phyloP scores from a whole-genome alignment of 2,888 invertebrate species.

The Xestoiulus laeticollis region DNA sequence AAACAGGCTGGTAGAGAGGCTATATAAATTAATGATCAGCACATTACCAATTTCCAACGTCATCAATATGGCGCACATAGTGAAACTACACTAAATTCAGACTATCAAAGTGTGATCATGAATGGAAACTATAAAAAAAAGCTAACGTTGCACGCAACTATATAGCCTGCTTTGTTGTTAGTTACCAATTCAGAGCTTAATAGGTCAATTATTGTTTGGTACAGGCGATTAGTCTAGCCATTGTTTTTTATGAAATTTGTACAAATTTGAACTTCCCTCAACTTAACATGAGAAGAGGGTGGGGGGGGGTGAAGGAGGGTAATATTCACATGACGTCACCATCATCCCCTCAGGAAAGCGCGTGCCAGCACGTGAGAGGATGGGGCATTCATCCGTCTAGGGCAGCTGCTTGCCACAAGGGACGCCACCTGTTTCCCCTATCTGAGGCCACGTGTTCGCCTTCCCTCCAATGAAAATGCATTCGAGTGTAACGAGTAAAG shows the following conservation, averaged over 20 bases:
- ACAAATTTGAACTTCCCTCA: not conserved
- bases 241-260: not conserved
- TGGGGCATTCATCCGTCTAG: not conserved
- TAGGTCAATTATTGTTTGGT: too few relatives aligned
- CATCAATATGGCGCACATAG: too few relatives aligned
- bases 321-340: not conserved
- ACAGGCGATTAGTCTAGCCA: not conserved
- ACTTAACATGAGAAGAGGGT: too few relatives aligned
- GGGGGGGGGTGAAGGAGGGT: not conserved
- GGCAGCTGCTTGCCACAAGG: conserved; percentile 14
- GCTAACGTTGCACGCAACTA: too few relatives aligned
- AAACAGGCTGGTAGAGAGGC: too few relatives aligned
- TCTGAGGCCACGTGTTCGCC: not conserved
- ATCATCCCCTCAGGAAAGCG: not conserved
- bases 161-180: too few relatives aligned
- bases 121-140: too few relatives aligned
- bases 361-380: conserved; percentile 30
- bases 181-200: too few relatives aligned
- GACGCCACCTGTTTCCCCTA: conserved; percentile 35
- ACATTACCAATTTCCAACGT: too few relatives aligned
- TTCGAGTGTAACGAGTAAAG: not conserved
- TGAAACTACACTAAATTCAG: too few relatives aligned
- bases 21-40: too few relatives aligned
- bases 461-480: not conserved
- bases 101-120: too few relatives aligned